A percentile compares a stretch with the other conserved stretches of the same genome.
phyloP scores from a whole-genome alignment of 37 sponge, comb jelly and placozoan genomes.

The Halichondria panicea region DNA sequence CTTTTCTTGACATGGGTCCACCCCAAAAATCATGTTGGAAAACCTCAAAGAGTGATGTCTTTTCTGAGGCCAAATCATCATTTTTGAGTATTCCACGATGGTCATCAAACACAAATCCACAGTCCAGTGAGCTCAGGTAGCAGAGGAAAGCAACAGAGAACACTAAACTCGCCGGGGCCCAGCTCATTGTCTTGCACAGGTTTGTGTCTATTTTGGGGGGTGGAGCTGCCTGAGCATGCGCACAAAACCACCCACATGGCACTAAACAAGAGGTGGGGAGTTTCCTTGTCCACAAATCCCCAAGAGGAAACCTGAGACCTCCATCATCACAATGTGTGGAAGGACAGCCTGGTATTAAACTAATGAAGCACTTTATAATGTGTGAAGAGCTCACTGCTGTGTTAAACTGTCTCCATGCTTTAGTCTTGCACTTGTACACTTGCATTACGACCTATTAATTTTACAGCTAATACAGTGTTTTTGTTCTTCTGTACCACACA shows the following conservation, averaged over 20 bases:
- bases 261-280: not conserved
- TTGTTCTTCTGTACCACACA: not conserved
- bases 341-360: slow-evolving; percentile 85
- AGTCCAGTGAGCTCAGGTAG: slow-evolving; percentile 71
- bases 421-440: too few relatives aligned
- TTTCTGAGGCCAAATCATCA: slow-evolving; percentile 71
- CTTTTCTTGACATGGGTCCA: slow-evolving; percentile 75
- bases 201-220: not conserved
- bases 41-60: slow-evolving; percentile 65
- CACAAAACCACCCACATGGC: slow-evolving; percentile 1
- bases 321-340: too few relatives aligned
- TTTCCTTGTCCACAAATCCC: too few relatives aligned
- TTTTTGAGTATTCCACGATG: slow-evolving; percentile 83
- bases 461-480: not conserved
- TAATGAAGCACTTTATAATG: too few relatives aligned
- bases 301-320: not conserved
- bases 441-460: not conserved
- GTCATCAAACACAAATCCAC: slow-evolving; percentile 89
- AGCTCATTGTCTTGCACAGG: not conserved
- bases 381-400: too few relatives aligned
- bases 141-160: slow-evolving; percentile 41
- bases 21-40: slow-evolving; percentile 91
- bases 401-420: too few relatives aligned
- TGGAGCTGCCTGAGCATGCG: slow-evolving; percentile 48
- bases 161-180: not conserved